A percentile compares a stretch with the other conserved stretches of the same genome.
Conservation (phyloP, 2,113 vertebrate species). For the Dicerorhinus sumatrensis region DNA sequence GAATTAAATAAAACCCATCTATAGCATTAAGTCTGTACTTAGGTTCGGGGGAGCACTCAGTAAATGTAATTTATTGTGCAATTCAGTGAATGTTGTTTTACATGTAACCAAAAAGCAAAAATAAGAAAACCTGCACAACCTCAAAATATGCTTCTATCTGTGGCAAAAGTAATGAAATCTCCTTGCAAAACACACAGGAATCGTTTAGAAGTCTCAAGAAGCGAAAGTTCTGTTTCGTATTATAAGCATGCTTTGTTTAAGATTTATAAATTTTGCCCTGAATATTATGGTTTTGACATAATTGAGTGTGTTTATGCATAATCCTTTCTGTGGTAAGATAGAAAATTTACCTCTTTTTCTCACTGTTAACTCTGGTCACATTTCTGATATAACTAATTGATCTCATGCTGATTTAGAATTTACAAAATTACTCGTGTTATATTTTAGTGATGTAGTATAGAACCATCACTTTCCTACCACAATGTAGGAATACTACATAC, state of each 20-base stretch:
- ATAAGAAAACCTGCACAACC: background rate
- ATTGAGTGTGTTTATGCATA: background rate
- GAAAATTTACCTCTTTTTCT: constrained; percentile 1
- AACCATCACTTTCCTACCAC: background rate
- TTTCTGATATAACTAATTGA: background rate
- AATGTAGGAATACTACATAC: too few relatives aligned
- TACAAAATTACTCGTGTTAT: background rate
- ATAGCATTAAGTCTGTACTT: background rate
- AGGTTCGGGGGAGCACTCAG: background rate
- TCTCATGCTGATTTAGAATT: background rate
- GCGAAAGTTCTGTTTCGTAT: constrained; percentile 33
- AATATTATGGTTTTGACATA: constrained; percentile 28
- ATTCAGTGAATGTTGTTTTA: background rate
- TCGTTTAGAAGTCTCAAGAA: background rate
- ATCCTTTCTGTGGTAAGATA: background rate
- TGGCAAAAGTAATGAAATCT: background rate
- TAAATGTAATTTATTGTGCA: background rate
- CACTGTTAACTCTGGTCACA: background rate
- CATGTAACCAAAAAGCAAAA: constrained; percentile 12
- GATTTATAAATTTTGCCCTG: background rate
- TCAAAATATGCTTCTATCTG: background rate
- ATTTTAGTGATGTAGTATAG: background rate
- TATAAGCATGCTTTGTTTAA: constrained; percentile 2
- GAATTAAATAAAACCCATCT: constrained; percentile 25
- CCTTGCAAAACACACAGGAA: background rate